A percentile compares a stretch with the other conserved stretches of the same genome.
These are phyloP conservation scores for Actinemys pallida DNA, from an alignment of 2,113 vertebrate species.

Conservation along the genomic window DNA sequence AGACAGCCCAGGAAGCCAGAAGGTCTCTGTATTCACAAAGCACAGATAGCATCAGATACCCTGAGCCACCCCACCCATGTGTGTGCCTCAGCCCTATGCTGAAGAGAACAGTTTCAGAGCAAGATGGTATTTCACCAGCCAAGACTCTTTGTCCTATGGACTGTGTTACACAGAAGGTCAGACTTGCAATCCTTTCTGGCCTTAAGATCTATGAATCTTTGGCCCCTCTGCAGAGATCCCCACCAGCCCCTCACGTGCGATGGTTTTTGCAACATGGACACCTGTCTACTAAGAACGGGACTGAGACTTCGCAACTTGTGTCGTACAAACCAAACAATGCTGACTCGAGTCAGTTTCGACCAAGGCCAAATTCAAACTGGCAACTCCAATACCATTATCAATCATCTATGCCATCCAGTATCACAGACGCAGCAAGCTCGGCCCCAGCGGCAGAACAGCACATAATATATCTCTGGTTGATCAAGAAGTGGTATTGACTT, in stretches of 20 bases:
- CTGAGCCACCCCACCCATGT: neutral
- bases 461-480: neutral
- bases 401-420: neutral
- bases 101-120: neutral
- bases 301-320: neutral
- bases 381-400: neutral
- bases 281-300: neutral
- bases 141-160: neutral
- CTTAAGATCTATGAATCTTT: neutral
- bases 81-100: neutral
- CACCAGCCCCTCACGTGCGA: neutral
- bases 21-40: neutral
- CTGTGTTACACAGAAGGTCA: neutral
- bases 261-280: neutral
- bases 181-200: no score
- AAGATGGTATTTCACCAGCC: neutral
- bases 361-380: neutral
- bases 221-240: neutral
- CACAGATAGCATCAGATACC: neutral
- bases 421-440: no score
- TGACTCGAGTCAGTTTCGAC: neutral
- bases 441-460: neutral
- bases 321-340: neutral
- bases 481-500: neutral
- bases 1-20: neutral